Percentiles rank a stretch among this genome's conserved stretches.
Evolutionary conservation across 2,113 vertebrate genomes (phyloP).

Genomic region (Pollimyrus isidori): DNA sequence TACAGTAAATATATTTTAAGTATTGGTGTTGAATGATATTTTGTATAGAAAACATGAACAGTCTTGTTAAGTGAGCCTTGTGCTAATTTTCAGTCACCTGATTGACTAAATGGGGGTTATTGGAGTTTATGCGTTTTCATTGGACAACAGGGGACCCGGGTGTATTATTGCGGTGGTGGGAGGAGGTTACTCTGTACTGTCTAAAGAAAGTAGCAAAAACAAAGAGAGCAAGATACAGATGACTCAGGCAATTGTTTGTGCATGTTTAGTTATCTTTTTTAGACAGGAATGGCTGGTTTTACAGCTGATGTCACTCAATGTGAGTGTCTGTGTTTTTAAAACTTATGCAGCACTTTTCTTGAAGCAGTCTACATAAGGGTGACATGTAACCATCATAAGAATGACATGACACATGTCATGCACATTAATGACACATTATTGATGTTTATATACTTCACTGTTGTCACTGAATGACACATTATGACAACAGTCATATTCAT

Average conservation of each 20-base stretch:
- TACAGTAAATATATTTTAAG: neutral
- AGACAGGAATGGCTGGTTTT: conserved; percentile 11
- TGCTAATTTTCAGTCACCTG: neutral
- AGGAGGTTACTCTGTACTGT: neutral
- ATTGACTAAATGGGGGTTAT: neutral
- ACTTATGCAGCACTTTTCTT: neutral
- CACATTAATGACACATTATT: no score
- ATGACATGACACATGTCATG: no score
- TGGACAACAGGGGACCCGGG: neutral
- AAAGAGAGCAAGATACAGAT: neutral
- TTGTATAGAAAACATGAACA: neutral
- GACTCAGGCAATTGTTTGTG: neutral
- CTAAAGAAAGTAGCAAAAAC: neutral
- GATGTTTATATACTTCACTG: no score
- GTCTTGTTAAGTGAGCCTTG: neutral
- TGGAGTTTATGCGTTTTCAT: neutral
- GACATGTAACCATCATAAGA: no score
- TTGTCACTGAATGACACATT: no score
- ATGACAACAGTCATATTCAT: no score
- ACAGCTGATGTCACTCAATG: neutral
- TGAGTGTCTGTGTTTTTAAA: neutral
- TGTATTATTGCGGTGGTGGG: neutral
- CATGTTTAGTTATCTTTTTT: neutral
- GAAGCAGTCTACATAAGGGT: no score
- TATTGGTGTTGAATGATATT: neutral